These are phyloP conservation scores for Lucilia sericata DNA, from an alignment of 1,140 invertebrate genomes.

Conservation along the genomic window DNA sequence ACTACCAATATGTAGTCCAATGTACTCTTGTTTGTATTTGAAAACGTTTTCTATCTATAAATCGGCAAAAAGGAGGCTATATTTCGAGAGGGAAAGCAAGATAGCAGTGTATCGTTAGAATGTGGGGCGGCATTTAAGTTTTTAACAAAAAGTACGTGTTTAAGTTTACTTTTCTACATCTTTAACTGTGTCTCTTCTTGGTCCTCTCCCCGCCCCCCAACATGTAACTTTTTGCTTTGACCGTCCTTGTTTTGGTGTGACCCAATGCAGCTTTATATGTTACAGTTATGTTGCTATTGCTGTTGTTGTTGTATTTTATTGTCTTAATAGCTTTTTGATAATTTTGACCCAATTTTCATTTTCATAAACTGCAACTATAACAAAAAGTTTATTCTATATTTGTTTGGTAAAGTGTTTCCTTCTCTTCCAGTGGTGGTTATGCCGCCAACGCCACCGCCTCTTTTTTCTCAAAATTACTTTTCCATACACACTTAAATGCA, in stretches of 20 bases:
- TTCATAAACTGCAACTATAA: slow-evolving; percentile 20
- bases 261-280: neutral
- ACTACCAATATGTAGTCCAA: neutral
- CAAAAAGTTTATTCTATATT: neutral
- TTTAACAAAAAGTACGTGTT: neutral
- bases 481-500: neutral
- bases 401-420: neutral
- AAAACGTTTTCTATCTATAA: slow-evolving; percentile 2
- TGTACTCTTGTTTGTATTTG: too few relatives aligned
- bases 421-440: neutral
- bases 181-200: neutral
- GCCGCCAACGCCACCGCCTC: neutral
- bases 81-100: neutral
- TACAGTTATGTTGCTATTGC: neutral
- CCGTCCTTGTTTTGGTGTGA: neutral
- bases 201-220: neutral
- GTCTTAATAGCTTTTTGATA: slow-evolving; percentile 43
- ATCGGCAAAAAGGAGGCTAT: neutral
- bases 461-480: neutral
- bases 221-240: too few relatives aligned
- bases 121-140: neutral
- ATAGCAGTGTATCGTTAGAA: too few relatives aligned
- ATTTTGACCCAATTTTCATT: slow-evolving; percentile 38
- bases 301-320: slow-evolving; percentile 17
- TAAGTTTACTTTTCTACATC: slow-evolving; percentile 1